These are phyloP conservation scores for Ceratotherium simum DNA, from an alignment of 2,113 vertebrate species.

Conservation along the genomic window DNA sequence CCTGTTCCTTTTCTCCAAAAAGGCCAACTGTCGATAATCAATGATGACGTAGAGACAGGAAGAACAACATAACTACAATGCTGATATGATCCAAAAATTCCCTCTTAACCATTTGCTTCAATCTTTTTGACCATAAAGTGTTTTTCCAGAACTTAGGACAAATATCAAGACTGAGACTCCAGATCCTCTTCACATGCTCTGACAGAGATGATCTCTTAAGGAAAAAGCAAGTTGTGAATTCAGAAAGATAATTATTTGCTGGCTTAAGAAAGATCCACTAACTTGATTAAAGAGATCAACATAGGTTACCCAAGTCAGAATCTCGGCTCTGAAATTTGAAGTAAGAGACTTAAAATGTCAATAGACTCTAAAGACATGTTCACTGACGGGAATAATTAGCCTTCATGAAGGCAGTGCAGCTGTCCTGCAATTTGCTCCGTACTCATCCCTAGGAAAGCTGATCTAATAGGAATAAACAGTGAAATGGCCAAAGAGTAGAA, in stretches of 20 bases:
- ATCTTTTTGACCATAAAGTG: neutral
- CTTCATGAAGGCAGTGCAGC: neutral
- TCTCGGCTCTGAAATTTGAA: neutral
- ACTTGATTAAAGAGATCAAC: constrained; percentile 6
- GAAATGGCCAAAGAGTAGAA: neutral
- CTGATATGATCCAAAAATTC: neutral
- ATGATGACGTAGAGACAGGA: neutral
- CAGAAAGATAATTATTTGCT: neutral
- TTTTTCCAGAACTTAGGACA: neutral
- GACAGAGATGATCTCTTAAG: neutral
- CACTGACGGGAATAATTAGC: neutral
- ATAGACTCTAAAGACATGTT: neutral
- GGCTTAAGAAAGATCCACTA: neutral
- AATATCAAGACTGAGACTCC: neutral
- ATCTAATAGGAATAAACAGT: neutral
- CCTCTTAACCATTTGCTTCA: neutral
- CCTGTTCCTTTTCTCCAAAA: neutral
- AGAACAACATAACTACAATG: neutral
- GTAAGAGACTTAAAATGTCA: constrained; percentile 6
- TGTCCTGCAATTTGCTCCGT: neutral
- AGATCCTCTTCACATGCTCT: too few species aligned
- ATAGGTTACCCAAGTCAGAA: neutral
- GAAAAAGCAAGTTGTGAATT: neutral
- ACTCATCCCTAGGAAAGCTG: neutral
- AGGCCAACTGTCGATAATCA: neutral